Evolutionary conservation across 2,888 invertebrate species (phyloP), one percentile per base, ranked within the genome.

Genomic region (Odontocerum albicorne): DNA sequence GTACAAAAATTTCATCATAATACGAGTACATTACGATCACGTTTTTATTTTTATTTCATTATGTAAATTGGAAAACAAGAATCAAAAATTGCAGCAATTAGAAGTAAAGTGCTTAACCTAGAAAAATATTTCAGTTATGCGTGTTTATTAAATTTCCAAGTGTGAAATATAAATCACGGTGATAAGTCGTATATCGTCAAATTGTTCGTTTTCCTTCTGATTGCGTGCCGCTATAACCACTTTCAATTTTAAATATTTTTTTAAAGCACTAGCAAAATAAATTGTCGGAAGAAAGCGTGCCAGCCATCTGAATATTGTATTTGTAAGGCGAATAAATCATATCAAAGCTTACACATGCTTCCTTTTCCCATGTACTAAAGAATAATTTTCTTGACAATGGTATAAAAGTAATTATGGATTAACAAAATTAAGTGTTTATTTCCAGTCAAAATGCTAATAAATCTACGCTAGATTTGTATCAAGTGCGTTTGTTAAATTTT

Each of bases 241-340:
- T 17, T 45, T 51, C 43, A 51, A 27, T 51, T 51, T 51, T 51
- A 43, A 51, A 10, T 51, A 36, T 22, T 51, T 51, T 51, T 51
- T 51, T 36, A 27, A 43, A 27, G 22, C 35, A 33, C 35, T 43
- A 43, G 22, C 43, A 36, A 36, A 50, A 44, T 33, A 36, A 35
- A 33, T 19, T 17, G 33, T 22, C 43, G 17, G 36, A 16, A 19
- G 36, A 35, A 44, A 22, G 43, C 51, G 51, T 51, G 51, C 27
- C 17, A 19, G 27, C 32, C 10, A 27, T 27, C 27, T 20, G 42
- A 13, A 21, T 20, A 42, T 42, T 22, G 42, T 32, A 17, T 32
- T 44, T 44, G 21, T 31, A 50, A 50, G 31, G 32, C 20, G 50
- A 40, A 50, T 50, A 50, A 50, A 50, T 50, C 50, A 52, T 21